Base-by-base conservation (phyloP, 2,113 vertebrate genomes). In the Apus apus region DNA sequence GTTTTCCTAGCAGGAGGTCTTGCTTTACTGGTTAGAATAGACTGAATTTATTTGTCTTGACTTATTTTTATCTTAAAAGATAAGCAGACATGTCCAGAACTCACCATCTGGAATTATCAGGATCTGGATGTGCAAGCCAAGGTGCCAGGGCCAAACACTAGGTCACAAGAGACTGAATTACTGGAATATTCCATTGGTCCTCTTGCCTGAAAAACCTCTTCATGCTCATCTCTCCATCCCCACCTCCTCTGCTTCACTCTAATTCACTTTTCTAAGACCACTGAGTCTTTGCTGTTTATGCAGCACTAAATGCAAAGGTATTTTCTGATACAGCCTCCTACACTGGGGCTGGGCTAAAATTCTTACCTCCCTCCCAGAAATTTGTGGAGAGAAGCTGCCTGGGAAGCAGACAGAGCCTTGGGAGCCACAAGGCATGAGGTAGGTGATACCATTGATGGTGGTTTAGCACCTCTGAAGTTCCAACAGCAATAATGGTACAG, bases 261-360 rank as follows among this genome's bases (percentile, higher is more conserved):
- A 81, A 38, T 27, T 73, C 34, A 66, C 4, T 57, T 73, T 72
- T 92, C 80, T 50, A 61, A 66, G n/a, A 66, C 15, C 21, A 62
- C 14, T 0, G 1, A 34, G 15, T 54, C 54, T 85, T 79, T 62
- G 34, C 7, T 48, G 17, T 36, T 73, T 73, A 25, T n/a, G 32
- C 9, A 79, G 65, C 11, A 6, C 6, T 48, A 6, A 0, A 0
- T 13, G 13, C 18, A 16, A 48, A 10, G 11, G 12, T 68, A 21
- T 76, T 67, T 54, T 56, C 66, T 88, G 22, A 27, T 17, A 5
- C 27, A 27, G 5, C 8, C 9, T 68, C 80, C 54, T 54, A 36
- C 34, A 57, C 2, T 0, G 23, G 45, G 73, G 18, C 18, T 50
- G 72, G 7, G 15, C 51, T 66, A 80, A 32, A 6, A 1, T 1